A percentile compares a stretch with the other conserved stretches of the same genome.
Conservation (phyloP, 2,888 invertebrate species). For the Melanargia galathea region DNA sequence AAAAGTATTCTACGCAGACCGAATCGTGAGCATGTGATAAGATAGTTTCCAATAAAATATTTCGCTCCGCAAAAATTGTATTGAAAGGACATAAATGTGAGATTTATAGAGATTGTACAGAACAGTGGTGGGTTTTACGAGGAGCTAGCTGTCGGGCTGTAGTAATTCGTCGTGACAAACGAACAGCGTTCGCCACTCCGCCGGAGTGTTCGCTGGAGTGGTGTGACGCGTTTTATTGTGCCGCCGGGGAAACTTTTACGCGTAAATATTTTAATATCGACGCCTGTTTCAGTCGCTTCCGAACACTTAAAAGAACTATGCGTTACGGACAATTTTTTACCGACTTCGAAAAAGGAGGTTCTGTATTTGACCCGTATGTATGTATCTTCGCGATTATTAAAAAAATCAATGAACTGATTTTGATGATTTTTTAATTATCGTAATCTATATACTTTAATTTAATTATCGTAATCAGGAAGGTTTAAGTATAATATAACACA, state of each 20-base stretch:
- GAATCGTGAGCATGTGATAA: not conserved
- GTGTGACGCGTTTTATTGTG: constrained; percentile 17
- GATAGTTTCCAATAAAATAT: not conserved
- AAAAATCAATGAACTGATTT: no score
- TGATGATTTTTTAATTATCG: no score
- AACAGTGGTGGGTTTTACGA: constrained; percentile 40
- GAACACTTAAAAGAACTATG: no score
- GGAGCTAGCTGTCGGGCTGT: constrained; percentile 30
- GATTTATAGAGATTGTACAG: constrained; percentile 39
- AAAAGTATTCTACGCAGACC: not conserved
- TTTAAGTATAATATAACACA: no score
- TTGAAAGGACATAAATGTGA: constrained; percentile 25
- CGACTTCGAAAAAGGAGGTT: no score
- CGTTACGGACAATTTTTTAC: no score
- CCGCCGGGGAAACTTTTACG: constrained; percentile 10
- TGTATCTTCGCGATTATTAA: no score
- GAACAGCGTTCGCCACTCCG: constrained; percentile 35
- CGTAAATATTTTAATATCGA: constrained; percentile 15
- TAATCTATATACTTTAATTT: no score
- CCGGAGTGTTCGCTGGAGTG: constrained; percentile 1
- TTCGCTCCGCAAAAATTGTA: constrained; percentile 1
- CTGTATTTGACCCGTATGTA: no score
- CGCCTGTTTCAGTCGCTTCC: not conserved
- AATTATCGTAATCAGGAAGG: no score
- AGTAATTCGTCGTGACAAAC: constrained; percentile 41